phyloP scores from a whole-genome alignment of 92 coral and sea anemone species.

The Porites cylindrica region DNA sequence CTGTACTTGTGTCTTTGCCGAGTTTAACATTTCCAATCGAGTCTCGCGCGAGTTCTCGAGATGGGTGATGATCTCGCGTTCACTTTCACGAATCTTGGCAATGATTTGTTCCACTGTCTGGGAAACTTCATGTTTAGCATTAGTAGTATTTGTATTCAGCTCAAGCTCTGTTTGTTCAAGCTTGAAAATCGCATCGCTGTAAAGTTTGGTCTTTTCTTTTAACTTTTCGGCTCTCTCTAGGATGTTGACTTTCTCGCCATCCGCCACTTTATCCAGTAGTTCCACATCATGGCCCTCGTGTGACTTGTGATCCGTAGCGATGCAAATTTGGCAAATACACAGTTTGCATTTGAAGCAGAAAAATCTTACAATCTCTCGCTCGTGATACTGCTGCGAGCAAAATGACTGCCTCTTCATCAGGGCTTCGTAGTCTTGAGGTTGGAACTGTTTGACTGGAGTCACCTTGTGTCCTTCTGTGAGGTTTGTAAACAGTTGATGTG shows the following conservation, averaged over 20 bases:
- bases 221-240: not conserved
- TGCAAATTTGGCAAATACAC: not conserved
- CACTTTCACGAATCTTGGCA: not conserved
- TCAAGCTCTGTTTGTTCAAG: not conserved
- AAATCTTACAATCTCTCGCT: not conserved
- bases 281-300: not conserved
- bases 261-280: not conserved
- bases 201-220: not conserved
- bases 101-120: not conserved
- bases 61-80: not conserved
- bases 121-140: not conserved
- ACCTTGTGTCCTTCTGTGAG: not conserved
- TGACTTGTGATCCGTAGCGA: not conserved
- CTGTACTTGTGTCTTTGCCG: not conserved
- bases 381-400: not conserved
- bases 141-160: not conserved
- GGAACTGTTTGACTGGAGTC: not conserved
- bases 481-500: not conserved
- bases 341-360: not conserved
- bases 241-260: not conserved
- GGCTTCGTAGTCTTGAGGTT: not conserved
- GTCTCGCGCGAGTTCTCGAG: not conserved
- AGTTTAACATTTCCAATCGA: not conserved
- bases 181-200: not conserved
- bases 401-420: not conserved